phyloP scores from a whole-genome alignment of 2,113 vertebrate species.

The Cardinalis cardinalis region DNA sequence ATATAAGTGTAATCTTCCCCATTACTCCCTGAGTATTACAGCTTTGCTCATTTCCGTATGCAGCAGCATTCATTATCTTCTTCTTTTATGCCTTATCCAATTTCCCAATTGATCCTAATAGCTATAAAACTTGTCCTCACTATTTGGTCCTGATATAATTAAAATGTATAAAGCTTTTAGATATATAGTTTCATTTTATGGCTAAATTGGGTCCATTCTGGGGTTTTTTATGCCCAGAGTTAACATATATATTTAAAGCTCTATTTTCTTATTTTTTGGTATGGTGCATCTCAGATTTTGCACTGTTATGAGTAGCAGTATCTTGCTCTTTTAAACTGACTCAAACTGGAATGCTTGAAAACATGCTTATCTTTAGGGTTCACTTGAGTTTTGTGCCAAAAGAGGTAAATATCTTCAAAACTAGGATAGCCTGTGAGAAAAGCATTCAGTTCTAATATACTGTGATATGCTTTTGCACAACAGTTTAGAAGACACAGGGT shows the following conservation, averaged over 20 bases:
- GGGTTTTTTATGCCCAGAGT: background rate
- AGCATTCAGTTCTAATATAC: background rate
- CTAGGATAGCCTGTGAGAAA: background rate
- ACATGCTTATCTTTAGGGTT: background rate
- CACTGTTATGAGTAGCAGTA: background rate
- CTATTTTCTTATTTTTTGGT: background rate
- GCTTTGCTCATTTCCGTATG: background rate
- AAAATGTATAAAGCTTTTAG: constrained; percentile 5
- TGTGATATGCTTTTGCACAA: fast-evolving
- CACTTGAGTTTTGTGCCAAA: background rate
- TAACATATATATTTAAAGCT: constrained; percentile 10
- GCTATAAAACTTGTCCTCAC: constrained; percentile 1
- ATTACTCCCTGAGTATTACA: background rate
- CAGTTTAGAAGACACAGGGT: background rate
- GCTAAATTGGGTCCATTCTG: background rate
- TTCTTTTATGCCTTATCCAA: constrained; percentile 33
- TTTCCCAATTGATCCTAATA: background rate
- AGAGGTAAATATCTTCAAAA: background rate
- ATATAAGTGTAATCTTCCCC: background rate
- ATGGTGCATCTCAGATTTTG: background rate
- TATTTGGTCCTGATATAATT: constrained; percentile 27
- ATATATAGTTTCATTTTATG: constrained; percentile 3
- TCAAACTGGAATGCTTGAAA: background rate
- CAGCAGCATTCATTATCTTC: constrained; percentile 3
- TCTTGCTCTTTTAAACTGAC: background rate